Conservation (phyloP, 2,113 vertebrate genomes). For the Arothron firmamentum region DNA sequence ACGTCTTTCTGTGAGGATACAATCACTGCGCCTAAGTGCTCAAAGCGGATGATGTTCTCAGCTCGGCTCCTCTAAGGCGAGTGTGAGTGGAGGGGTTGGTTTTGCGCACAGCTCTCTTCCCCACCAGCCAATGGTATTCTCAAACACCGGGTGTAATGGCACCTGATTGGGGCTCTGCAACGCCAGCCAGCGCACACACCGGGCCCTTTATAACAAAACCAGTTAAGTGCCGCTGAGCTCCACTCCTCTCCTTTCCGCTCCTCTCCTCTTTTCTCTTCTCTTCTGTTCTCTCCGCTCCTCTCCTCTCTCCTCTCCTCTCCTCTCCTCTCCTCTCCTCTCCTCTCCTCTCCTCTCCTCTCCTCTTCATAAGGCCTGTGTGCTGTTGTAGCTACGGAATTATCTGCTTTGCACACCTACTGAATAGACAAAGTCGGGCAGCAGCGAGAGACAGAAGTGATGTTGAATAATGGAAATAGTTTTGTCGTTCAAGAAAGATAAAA, state of each 20-base stretch:
- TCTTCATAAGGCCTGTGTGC: slow-evolving; percentile 38
- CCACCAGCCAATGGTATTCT: slow-evolving; percentile 83
- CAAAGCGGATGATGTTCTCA: slow-evolving; percentile 78
- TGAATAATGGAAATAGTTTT: neutral
- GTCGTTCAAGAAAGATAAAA: neutral
- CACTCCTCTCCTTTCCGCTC: slow-evolving; percentile 10
- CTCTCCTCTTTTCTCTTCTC: neutral
- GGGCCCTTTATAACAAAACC: slow-evolving; percentile 62
- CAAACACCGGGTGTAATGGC: slow-evolving; percentile 70
- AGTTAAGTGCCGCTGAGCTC: slow-evolving; percentile 54
- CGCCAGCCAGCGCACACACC: slow-evolving; percentile 75
- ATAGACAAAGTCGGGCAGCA: slow-evolving; percentile 49
- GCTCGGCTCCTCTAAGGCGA: slow-evolving; percentile 85
- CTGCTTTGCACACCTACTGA: slow-evolving; percentile 57
- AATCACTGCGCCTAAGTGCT: slow-evolving; percentile 62
- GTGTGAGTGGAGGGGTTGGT: slow-evolving; percentile 80
- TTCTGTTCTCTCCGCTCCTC: slow-evolving; percentile 16
- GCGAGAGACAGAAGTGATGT: slow-evolving; percentile 9
- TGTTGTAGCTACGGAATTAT: slow-evolving; percentile 51
- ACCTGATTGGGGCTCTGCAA: slow-evolving; percentile 70
- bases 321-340: slow-evolving; percentile 37
- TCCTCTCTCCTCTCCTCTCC: slow-evolving; percentile 11
- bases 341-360: slow-evolving; percentile 11
- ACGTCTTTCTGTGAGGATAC: slow-evolving; percentile 40
- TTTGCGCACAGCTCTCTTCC: slow-evolving; percentile 89